phyloP scores from a whole-genome alignment of 2,888 invertebrate genomes.

The Cosmorhoe ocellata region DNA sequence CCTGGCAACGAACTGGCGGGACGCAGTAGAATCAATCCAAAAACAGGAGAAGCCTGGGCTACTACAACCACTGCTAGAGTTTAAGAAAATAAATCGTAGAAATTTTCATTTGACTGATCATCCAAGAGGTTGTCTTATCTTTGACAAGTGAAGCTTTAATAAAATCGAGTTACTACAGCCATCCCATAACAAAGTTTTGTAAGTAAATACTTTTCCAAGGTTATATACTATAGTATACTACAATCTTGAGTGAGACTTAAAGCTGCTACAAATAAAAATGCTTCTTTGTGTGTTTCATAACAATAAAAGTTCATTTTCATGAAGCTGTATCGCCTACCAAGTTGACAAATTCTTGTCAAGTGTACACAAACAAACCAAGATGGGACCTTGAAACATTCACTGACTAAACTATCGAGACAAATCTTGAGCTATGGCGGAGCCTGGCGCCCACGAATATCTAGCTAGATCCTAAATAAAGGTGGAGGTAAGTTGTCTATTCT shows the following conservation, averaged over 20 bases:
- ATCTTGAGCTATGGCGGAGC: constrained; percentile 63
- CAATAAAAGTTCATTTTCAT: constrained; percentile 41
- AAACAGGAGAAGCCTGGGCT: too few species aligned
- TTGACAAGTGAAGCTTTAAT: too few species aligned
- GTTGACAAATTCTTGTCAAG: constrained; percentile 77
- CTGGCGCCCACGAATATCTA: constrained; percentile 66
- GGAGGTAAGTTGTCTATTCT: not conserved
- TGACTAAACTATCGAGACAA: constrained; percentile 73
- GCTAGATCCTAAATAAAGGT: constrained; percentile 41
- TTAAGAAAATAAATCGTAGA: too few species aligned
- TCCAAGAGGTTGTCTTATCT: too few species aligned
- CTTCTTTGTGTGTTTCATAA: too few species aligned
- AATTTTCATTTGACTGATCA: too few species aligned
- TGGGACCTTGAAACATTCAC: constrained; percentile 81
- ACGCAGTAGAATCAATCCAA: too few species aligned
- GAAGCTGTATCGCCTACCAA: constrained; percentile 53
- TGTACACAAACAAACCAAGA: constrained; percentile 70
- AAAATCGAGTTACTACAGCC: too few species aligned
- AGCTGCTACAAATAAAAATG: not conserved
- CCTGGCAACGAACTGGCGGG: not conserved
- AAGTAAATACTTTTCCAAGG: too few species aligned
- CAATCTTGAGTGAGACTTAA: not conserved
- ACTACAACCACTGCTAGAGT: too few species aligned
- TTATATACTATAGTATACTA: too few species aligned
- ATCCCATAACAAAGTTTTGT: too few species aligned